Evolutionary conservation across 2,113 vertebrate species (phyloP).

Genomic region (Gasterosteus aculeatus): DNA sequence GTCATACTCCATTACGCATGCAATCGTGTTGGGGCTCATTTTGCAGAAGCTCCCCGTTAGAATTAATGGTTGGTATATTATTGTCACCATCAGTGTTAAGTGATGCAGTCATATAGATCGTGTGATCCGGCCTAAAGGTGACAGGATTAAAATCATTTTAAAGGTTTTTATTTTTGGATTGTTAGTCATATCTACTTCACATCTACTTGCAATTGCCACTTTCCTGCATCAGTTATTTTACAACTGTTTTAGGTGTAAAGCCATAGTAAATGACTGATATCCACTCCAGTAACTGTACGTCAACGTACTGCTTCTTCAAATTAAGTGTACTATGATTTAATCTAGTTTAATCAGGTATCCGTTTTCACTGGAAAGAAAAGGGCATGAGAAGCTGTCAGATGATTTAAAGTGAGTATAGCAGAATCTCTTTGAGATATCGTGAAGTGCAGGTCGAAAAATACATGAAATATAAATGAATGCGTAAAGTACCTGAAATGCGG

Average conservation of each 20-base stretch:
- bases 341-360: neutral
- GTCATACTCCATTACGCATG: slow-evolving; percentile 5
- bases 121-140: neutral
- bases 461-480: neutral
- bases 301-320: too few relatives aligned
- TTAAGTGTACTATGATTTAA: too few relatives aligned
- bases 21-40: neutral
- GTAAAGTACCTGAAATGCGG: neutral
- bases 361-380: neutral
- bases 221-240: neutral
- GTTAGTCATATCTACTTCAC: neutral
- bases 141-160: slow-evolving; percentile 7
- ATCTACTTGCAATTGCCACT: neutral
- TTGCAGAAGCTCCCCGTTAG: slow-evolving; percentile 15
- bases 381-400: neutral
- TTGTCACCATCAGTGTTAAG: slow-evolving; percentile 14
- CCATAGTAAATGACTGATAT: too few relatives aligned
- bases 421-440: neutral
- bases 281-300: too few relatives aligned
- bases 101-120: slow-evolving; percentile 31
- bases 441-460: neutral
- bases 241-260: too few relatives aligned
- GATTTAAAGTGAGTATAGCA: neutral
- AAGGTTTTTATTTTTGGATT: neutral
- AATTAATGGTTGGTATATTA: slow-evolving; percentile 31